Percentiles rank a stretch among this genome's conserved stretches.
These are phyloP conservation scores for Amaurobius ferox DNA, from an alignment of 2,888 invertebrate species.

Conservation along the genomic window DNA sequence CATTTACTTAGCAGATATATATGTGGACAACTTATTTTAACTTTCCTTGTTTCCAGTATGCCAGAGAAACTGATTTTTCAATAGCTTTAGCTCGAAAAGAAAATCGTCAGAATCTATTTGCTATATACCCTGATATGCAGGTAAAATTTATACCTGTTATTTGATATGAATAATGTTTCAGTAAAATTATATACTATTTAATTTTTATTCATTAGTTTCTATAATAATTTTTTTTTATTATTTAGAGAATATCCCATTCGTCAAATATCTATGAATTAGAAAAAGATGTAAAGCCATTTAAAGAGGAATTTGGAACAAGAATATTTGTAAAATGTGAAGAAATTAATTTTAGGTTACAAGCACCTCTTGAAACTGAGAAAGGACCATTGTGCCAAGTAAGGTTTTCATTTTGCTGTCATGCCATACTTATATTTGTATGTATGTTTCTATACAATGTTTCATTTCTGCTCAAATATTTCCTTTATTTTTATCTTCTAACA, in stretches of 20 bases:
- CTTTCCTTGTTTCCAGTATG: conserved; percentile 80
- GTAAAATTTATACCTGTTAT: conserved; percentile 13
- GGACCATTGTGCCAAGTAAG: conserved; percentile 84
- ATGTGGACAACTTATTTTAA: too few relatives aligned
- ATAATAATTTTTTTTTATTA: background rate
- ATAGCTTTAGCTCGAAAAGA: conserved; percentile 89
- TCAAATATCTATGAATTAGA: conserved; percentile 74
- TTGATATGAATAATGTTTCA: background rate
- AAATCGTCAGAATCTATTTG: conserved; percentile 87
- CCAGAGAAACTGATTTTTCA: conserved; percentile 91
- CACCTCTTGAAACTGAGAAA: conserved; percentile 85
- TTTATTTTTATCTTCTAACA: too few relatives aligned
- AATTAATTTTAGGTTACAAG: conserved; percentile 89
- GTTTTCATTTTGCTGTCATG: too few relatives aligned
- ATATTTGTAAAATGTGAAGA: conserved; percentile 89
- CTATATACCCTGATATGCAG: conserved; percentile 82
- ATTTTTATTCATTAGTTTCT: background rate
- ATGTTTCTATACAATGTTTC: too few relatives aligned
- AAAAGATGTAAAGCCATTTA: conserved; percentile 79
- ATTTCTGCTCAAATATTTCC: too few relatives aligned
- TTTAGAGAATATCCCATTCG: conserved; percentile 44
- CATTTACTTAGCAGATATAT: too few relatives aligned
- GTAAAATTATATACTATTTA: background rate
- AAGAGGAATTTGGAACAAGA: conserved; percentile 91
- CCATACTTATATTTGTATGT: too few relatives aligned